Evolutionary conservation across 2,113 vertebrate genomes (phyloP).

Genomic region (Beaufortia kweichowensis): DNA sequence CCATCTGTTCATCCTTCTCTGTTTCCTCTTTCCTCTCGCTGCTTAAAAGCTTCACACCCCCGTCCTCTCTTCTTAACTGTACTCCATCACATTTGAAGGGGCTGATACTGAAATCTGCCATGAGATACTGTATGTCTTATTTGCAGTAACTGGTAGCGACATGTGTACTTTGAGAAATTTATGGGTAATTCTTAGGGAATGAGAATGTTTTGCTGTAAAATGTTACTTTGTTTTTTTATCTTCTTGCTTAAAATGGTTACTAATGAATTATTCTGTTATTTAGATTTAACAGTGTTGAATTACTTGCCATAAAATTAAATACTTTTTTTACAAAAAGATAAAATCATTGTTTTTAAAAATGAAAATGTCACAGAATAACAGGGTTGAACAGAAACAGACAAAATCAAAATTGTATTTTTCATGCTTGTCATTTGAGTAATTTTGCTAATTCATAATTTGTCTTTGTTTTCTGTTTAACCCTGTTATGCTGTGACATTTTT

Average conservation of each 20-base stretch:
- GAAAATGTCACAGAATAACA: too few species aligned
- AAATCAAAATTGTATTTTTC: too few species aligned
- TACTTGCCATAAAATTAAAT: too few species aligned
- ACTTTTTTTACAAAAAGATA: too few species aligned
- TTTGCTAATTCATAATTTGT: too few species aligned
- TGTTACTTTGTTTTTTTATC: neutral
- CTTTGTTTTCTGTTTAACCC: too few species aligned
- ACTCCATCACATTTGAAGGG: slow-evolving; percentile 4
- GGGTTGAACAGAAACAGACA: too few species aligned
- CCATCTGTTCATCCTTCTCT: slow-evolving; percentile 68
- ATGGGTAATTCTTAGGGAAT: neutral
- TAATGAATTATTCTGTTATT: neutral
- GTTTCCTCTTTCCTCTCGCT: slow-evolving; percentile 44
- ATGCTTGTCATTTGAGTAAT: too few species aligned
- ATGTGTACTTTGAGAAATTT: neutral
- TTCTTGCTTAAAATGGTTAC: neutral
- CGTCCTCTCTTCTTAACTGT: neutral
- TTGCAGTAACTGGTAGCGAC: neutral
- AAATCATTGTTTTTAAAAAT: too few species aligned
- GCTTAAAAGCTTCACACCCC: slow-evolving; percentile 35
- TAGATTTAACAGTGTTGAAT: too few species aligned
- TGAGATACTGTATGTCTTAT: neutral
- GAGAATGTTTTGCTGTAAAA: neutral
- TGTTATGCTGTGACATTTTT: too few species aligned
- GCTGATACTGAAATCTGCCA: neutral